These are phyloP conservation scores for Tenualosa thibaudeaui DNA, from an alignment of 2,797 vertebrate species.

Conservation along the genomic window DNA sequence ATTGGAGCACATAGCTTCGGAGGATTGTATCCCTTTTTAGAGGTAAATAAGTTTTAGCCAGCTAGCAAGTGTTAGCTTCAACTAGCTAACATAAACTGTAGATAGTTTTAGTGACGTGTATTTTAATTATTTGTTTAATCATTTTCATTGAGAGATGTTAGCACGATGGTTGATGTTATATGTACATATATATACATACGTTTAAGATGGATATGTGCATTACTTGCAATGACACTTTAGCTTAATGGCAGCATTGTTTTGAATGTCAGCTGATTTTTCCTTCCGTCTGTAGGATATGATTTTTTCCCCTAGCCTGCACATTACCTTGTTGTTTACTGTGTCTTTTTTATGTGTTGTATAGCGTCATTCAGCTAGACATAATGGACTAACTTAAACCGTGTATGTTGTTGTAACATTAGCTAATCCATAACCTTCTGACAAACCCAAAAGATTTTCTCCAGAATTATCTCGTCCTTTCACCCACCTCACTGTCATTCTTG, in stretches of 20 bases:
- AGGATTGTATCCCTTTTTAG: not conserved
- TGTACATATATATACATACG: not conserved
- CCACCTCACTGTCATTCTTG: not conserved
- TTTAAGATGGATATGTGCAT: not conserved
- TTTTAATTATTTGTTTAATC: not conserved
- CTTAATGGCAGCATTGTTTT: not conserved
- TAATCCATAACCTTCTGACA: not conserved
- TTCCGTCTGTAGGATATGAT: not conserved
- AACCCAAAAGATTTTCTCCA: not conserved
- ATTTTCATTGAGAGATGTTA: not conserved
- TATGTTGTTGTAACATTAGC: not conserved
- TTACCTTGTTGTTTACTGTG: not conserved
- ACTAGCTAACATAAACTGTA: not conserved
- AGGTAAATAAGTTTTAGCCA: not conserved
- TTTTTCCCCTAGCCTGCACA: not conserved
- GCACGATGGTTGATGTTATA: not conserved
- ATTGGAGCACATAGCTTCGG: not conserved
- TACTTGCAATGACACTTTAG: not conserved
- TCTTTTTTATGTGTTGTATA: not conserved
- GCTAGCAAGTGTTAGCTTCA: not conserved
- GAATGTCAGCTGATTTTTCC: conserved; percentile 6
- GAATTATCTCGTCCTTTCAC: not conserved
- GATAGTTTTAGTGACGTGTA: not conserved
- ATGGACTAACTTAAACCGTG: not conserved
- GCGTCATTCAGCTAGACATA: not conserved